phyloP scores from a whole-genome alignment of 2,113 vertebrate genomes.

The Echinops telfairi region DNA sequence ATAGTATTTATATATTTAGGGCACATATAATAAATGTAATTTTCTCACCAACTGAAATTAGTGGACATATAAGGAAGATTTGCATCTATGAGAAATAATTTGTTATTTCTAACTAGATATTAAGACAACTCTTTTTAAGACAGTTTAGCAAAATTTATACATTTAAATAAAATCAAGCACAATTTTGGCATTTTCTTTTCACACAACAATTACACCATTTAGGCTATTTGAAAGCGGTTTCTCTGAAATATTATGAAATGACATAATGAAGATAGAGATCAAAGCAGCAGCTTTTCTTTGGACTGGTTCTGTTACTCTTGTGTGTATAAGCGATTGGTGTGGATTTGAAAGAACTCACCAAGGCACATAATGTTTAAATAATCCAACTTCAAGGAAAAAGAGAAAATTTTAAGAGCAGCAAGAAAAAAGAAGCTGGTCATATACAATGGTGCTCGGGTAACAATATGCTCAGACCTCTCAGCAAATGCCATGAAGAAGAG shows the following conservation, averaged over 20 bases:
- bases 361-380: too few species aligned
- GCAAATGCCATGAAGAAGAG: too few species aligned
- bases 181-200: conserved; percentile 10
- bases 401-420: too few species aligned
- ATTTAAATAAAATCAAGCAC: not conserved
- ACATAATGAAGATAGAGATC: not conserved
- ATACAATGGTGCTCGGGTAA: too few species aligned
- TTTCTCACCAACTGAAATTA: conserved; percentile 10
- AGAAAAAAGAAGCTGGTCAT: too few species aligned
- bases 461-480: too few species aligned
- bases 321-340: rapidly evolving
- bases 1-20: not conserved
- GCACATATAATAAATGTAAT: not conserved
- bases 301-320: not conserved
- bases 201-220: not conserved
- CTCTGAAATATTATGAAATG: not conserved
- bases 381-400: too few species aligned
- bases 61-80: not conserved
- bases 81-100: not conserved
- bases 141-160: not conserved
- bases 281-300: not conserved
- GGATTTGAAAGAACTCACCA: not conserved
- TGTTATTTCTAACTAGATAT: not conserved
- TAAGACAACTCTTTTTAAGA: not conserved
- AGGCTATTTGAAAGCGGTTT: not conserved